Percentiles rank a stretch among this genome's conserved stretches.
These are phyloP conservation scores for Heterohyrax brucei DNA, from an alignment of 2,797 vertebrate species.

Conservation along the genomic window DNA sequence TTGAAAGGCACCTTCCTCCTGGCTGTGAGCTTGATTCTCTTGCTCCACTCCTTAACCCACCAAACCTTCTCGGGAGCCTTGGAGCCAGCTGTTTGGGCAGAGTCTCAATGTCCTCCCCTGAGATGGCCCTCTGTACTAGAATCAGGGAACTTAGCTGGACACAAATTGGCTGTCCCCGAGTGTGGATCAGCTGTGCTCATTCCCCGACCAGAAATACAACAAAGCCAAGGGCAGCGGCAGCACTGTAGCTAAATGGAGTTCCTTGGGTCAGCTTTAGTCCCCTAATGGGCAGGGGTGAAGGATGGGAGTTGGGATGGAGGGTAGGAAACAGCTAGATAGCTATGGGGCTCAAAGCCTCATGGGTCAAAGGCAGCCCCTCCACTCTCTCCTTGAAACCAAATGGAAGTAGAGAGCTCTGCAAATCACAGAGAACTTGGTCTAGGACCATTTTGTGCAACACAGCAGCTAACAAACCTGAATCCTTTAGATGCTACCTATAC, in stretches of 20 bases:
- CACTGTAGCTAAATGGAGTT: neutral
- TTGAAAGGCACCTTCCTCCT: neutral
- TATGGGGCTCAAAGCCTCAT: neutral
- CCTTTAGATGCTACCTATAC: neutral
- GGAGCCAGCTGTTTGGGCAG: neutral
- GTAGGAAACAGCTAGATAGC: neutral
- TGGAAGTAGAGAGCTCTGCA: neutral
- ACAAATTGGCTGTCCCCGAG: neutral
- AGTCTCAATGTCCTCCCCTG: neutral
- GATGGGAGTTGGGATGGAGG: neutral
- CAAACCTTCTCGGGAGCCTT: neutral
- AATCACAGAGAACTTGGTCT: neutral
- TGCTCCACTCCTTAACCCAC: slow-evolving; percentile 79
- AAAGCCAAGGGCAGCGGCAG: neutral
- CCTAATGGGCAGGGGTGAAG: neutral
- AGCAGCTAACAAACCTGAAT: neutral
- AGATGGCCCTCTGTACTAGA: neutral
- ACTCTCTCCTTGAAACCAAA: neutral
- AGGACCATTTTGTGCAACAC: neutral
- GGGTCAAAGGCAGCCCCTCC: neutral
- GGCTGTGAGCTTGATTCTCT: neutral
- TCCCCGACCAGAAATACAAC: neutral
- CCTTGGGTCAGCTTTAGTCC: neutral
- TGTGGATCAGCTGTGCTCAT: neutral
- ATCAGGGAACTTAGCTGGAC: neutral